Evolutionary conservation across 1,140 invertebrate genomes (phyloP), one percentile per base, ranked within the genome.

Genomic region (Drosophila lacteicornis): DNA sequence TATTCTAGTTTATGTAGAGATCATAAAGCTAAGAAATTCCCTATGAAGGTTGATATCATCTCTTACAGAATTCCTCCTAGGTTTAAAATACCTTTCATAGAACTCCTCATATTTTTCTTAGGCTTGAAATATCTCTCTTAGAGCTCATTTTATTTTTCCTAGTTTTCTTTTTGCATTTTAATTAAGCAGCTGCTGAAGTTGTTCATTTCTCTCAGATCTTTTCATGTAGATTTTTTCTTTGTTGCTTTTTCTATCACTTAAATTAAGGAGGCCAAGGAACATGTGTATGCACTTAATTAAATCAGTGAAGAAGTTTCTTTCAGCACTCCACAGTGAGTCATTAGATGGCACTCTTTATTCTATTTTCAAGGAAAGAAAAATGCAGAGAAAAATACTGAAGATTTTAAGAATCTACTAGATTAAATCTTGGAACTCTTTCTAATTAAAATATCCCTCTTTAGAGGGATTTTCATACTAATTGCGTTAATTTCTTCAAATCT

Each of bases 241-340:
- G n/a, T 15, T 4, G 7, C 12, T 38, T 7, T 5, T 40, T 40
- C 36, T 56, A 56, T 57, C 55, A 15, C 8, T 51, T n/a, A 36
- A 51, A 17, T 51, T 27, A 57, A 63, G 5, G 17, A 49, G 43
- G 27, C 12, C 33, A 30, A 22, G 33, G 22, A 15, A 8, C 11
- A 33, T 62, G 50, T 57, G 11, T 7, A 38, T 57, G 9, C 47
- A 22, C 12, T 33, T 30, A 63, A 65, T 50, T 49, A 42, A 49
- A 22, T 63, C 33, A n/a, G 13, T 50, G 38, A 68, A 63, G 25
- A 67, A 65, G 36, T 33, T 49, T 49, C 42, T 33, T 12, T 27
- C 22, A 40, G 12, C 33, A 65, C 43, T 46, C 15, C 15, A 46
- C 13, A 22, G 33, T 62, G 43, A 62, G 4, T 67, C 58, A 67